Evolutionary conservation across 2,113 vertebrate genomes (phyloP).

Genomic region (Chroicocephalus ridibundus): DNA sequence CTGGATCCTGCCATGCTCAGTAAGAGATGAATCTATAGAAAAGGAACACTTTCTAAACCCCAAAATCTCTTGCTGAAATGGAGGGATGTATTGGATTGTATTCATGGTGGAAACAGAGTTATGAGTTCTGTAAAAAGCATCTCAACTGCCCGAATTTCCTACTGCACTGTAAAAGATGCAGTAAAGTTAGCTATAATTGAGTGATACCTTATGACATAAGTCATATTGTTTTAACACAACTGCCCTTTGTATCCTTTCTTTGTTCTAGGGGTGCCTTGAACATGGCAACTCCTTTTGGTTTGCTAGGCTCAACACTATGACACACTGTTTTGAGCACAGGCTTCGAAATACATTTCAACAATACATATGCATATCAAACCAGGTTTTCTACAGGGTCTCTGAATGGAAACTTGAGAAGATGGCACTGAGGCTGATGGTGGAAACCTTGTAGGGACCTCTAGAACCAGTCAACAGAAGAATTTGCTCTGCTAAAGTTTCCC

Average conservation of each 20-base stretch:
- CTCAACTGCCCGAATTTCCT: background rate
- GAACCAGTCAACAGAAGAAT: background rate
- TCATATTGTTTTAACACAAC: background rate
- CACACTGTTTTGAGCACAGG: background rate
- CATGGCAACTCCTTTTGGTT: background rate
- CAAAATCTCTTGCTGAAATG: background rate
- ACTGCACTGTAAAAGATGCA: background rate
- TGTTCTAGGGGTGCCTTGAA: background rate
- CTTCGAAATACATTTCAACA: background rate
- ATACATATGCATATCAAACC: background rate
- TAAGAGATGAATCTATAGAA: background rate
- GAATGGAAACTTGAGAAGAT: background rate
- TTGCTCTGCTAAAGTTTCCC: background rate
- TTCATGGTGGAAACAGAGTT: background rate
- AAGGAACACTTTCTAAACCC: background rate
- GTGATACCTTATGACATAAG: background rate
- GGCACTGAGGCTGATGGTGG: background rate
- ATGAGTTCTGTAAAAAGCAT: background rate
- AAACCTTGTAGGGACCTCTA: background rate
- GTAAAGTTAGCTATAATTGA: background rate
- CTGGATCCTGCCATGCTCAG: background rate
- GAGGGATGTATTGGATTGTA: background rate
- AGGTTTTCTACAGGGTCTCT: background rate
- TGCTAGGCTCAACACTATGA: background rate
- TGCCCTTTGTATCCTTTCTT: background rate